Evolutionary conservation across 2,888 invertebrate genomes (phyloP).

Genomic region (Caenorhabditis doughertyi): DNA sequence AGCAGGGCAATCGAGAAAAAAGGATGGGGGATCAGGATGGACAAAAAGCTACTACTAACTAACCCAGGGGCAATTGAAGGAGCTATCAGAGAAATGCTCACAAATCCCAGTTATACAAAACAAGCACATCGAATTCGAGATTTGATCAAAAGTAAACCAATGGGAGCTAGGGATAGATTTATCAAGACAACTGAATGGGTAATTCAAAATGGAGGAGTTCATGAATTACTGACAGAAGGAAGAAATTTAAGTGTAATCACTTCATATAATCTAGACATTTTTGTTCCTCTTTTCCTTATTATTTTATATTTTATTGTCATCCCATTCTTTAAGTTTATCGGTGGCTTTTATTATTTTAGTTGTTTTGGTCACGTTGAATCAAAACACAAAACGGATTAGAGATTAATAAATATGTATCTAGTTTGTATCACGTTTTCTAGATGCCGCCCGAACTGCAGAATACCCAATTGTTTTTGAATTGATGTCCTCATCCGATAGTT

Average conservation of each 20-base stretch:
- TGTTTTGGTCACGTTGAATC: conserved; percentile 49
- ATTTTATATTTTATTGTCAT: conserved; percentile 14
- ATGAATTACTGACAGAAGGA: conserved; percentile 48
- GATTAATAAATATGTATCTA: conserved; percentile 23
- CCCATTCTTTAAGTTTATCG: conserved; percentile 18
- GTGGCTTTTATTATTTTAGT: conserved; percentile 39
- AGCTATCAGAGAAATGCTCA: conserved; percentile 50
- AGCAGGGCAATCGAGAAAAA: conserved; percentile 59
- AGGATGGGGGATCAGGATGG: conserved; percentile 57
- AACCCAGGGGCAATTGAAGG: conserved; percentile 47
- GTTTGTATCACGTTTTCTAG: conserved; percentile 43
- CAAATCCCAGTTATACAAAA: conserved; percentile 64
- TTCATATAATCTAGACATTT: conserved; percentile 63
- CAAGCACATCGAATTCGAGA: conserved; percentile 63
- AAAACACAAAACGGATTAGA: conserved; percentile 22
- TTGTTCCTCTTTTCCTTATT: conserved; percentile 49
- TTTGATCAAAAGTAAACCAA: conserved; percentile 66
- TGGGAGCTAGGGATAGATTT: conserved; percentile 65
- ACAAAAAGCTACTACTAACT: conserved; percentile 39
- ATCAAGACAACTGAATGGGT: conserved; percentile 68
- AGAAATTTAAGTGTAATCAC: conserved; percentile 35
- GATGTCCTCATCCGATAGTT: conserved; percentile 41
- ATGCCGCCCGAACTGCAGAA: conserved; percentile 26
- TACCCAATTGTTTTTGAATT: conserved; percentile 30
- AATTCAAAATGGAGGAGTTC: conserved; percentile 57